These are phyloP conservation scores for Drosophila obscura DNA, from an alignment of 1,140 invertebrate species.

Conservation along the genomic window DNA sequence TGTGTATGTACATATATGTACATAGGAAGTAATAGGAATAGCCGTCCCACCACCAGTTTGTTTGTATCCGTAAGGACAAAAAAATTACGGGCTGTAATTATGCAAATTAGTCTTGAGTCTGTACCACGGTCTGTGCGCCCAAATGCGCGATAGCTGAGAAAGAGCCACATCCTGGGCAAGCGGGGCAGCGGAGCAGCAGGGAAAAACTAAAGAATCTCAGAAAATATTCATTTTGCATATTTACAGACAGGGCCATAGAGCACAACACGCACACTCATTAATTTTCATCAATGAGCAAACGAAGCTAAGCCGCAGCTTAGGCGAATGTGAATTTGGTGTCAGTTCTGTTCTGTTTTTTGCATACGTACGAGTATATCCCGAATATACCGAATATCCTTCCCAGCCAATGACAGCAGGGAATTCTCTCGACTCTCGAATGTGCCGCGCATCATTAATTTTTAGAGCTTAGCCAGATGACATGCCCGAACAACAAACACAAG, in stretches of 20 bases:
- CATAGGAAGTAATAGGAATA: constrained; percentile 74
- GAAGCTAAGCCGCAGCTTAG: constrained; percentile 74
- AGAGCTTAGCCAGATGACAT: constrained; percentile 82
- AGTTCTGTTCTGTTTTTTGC: constrained; percentile 57
- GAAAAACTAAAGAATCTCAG: constrained; percentile 59
- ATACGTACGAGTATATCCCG: constrained; percentile 49
- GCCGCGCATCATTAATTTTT: constrained; percentile 81
- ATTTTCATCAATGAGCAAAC: constrained; percentile 76
- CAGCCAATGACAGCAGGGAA: constrained; percentile 71
- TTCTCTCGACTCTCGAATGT: constrained; percentile 54
- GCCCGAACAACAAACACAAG: constrained; percentile 53
- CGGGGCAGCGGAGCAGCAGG: constrained; percentile 6
- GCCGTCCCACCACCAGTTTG: constrained; percentile 53
- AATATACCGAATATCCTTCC: constrained; percentile 32
- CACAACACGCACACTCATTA: constrained; percentile 77
- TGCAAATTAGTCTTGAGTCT: constrained; percentile 75
- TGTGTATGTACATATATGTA: constrained; percentile 39
- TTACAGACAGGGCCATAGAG: constrained; percentile 19
- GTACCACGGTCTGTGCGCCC: constrained; percentile 31
- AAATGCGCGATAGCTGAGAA: constrained; percentile 34
- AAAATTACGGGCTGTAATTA: constrained; percentile 80
- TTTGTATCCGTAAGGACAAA: constrained; percentile 47
- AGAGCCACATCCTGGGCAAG: constrained; percentile 27
- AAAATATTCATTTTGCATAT: constrained; percentile 44
- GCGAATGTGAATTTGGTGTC: constrained; percentile 68